phyloP scores from a whole-genome alignment of 2,113 vertebrate species.

The Macrotus californicus region DNA sequence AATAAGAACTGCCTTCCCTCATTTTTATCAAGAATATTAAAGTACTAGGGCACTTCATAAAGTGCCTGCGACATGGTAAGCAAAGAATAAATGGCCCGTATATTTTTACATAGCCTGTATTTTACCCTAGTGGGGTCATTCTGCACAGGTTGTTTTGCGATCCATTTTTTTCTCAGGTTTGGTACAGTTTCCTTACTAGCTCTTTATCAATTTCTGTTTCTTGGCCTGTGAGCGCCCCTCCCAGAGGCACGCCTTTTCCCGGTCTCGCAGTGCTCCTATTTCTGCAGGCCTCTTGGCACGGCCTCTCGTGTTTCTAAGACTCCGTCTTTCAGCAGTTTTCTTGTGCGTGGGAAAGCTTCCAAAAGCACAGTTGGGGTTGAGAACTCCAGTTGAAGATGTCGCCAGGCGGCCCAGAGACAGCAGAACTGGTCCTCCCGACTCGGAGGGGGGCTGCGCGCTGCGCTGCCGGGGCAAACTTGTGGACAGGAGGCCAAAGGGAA shows the following conservation, averaged over 20 bases:
- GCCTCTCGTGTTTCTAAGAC: not conserved
- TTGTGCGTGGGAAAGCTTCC: constrained; percentile 23
- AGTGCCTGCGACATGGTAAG: not conserved
- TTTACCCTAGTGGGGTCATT: not conserved
- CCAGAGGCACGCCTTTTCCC: not conserved
- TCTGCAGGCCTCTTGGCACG: not conserved
- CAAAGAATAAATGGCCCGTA: not conserved
- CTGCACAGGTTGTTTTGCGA: not conserved
- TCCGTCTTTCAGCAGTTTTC: not conserved
- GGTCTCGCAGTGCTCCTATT: not conserved
- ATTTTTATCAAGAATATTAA: not conserved
- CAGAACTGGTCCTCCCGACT: constrained; percentile 65
- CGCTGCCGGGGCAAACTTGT: constrained; percentile 51
- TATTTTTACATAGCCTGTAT: not conserved
- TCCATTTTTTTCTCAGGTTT: not conserved
- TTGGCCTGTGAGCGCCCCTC: not conserved
- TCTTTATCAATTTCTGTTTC: not conserved
- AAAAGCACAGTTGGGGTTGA: not conserved
- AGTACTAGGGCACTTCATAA: not conserved
- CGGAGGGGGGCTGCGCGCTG: constrained; percentile 51
- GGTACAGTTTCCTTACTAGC: not conserved
- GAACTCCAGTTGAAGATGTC: not conserved
- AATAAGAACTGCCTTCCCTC: not conserved
- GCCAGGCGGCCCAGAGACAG: not conserved
- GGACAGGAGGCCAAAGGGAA: constrained; percentile 57